Percentiles rank a stretch among this genome's conserved stretches.
Conservation (phyloP, 2,113 vertebrate genomes). For the Pelobates fuscus region DNA sequence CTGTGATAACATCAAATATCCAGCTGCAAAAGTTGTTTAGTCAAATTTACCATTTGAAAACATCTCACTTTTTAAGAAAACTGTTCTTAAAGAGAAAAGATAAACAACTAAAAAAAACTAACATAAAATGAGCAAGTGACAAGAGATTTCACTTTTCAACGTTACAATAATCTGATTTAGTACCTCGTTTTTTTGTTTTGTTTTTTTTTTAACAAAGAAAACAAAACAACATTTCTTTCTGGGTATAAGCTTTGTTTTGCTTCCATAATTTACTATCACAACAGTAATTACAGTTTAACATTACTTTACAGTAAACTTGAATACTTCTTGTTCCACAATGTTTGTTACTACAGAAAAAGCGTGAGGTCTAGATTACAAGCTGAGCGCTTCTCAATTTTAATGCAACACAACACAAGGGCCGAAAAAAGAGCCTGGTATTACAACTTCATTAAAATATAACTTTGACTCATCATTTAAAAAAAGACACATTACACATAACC, state of each 20-base stretch:
- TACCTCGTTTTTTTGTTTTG: no score
- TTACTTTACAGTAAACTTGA: neutral
- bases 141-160: neutral
- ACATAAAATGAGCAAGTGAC: neutral
- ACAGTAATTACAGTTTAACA: slow-evolving; percentile 6
- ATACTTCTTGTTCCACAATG: neutral
- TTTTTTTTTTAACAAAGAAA: no score
- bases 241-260: neutral
- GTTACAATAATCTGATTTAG: neutral
- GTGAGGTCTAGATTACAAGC: neutral
- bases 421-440: neutral
- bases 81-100: no score
- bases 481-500: slow-evolving; percentile 22
- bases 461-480: slow-evolving; percentile 5
- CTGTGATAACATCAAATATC: no score
- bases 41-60: no score
- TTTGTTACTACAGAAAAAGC: slow-evolving; percentile 8
- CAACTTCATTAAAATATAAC: slow-evolving; percentile 15
- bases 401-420: slow-evolving; percentile 20
- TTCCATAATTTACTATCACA: slow-evolving; percentile 1
- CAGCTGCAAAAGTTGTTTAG: no score
- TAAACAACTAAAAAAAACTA: no score
- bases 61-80: no score
- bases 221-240: no score
- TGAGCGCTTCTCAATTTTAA: slow-evolving; percentile 1